Conservation (phyloP, 1,140 invertebrate species). For the Drosophila ogumai region DNA sequence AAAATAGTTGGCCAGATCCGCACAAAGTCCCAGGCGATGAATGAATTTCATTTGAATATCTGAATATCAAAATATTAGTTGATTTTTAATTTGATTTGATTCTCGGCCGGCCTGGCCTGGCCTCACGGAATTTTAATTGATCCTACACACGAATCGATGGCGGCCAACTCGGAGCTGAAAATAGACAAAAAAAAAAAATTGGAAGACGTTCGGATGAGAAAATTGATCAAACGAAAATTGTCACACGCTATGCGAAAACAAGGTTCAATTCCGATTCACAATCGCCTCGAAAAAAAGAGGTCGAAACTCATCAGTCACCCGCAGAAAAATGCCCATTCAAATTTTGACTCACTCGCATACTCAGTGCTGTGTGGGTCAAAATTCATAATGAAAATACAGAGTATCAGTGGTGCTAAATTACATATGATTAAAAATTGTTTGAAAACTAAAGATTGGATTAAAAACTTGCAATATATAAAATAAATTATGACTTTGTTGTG, state of each 20-base stretch:
- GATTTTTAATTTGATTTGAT: constrained; percentile 66
- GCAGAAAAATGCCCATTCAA: constrained; percentile 13
- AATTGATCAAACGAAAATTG: constrained; percentile 59
- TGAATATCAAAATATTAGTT: constrained; percentile 71
- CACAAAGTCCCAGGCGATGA: constrained; percentile 60
- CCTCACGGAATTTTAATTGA: constrained; percentile 79
- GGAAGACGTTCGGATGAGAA: constrained; percentile 22
- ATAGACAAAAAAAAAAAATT: constrained; percentile 54
- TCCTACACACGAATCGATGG: constrained; percentile 66
- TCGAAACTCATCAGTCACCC: constrained; percentile 40
- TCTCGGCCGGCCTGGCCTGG: constrained; percentile 37
- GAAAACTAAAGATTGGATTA: background rate
- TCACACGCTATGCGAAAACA: constrained; percentile 71
- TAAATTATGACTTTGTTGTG: background rate
- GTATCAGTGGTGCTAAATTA: background rate
- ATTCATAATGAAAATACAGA: background rate
- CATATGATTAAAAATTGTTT: no score
- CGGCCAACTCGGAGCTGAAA: constrained; percentile 68
- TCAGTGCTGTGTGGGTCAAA: constrained; percentile 7
- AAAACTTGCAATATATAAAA: background rate
- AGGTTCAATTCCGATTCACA: constrained; percentile 44
- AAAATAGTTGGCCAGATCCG: constrained; percentile 56
- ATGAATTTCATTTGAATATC: constrained; percentile 78
- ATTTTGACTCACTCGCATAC: constrained; percentile 8
- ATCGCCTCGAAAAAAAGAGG: constrained; percentile 9